Conservation (phyloP, 1,140 invertebrate species). For the Pseudomyrmex flavicornis region DNA sequence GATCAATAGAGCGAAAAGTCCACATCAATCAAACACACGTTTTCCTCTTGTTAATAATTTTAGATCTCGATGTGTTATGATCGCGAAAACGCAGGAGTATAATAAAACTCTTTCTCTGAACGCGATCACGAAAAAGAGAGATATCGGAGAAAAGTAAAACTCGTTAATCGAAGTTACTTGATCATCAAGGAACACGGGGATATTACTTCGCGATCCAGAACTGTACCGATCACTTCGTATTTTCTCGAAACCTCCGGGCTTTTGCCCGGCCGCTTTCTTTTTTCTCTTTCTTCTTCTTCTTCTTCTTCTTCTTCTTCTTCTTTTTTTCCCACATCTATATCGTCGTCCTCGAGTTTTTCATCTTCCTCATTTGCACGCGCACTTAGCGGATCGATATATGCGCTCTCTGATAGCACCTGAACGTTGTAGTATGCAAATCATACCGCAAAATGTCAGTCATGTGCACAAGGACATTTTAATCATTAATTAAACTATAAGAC, state of each 20-base stretch:
- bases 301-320: neutral
- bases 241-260: conserved; percentile 50
- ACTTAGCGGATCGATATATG: conserved; percentile 63
- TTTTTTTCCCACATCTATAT: neutral
- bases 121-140: neutral
- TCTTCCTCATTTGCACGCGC: conserved; percentile 21
- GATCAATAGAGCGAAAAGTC: neutral
- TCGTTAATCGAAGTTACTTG: conserved; percentile 25
- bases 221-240: conserved; percentile 75
- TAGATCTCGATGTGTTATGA: neutral
- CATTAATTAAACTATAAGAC: neutral
- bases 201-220: conserved; percentile 66
- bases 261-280: conserved; percentile 15
- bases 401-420: conserved; percentile 58
- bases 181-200: neutral
- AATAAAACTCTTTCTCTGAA: neutral
- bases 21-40: neutral
- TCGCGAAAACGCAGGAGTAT: neutral
- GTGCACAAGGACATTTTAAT: neutral
- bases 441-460: neutral
- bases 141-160: neutral
- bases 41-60: neutral
- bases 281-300: conserved; percentile 31
- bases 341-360: conserved; percentile 13
- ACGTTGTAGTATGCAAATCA: neutral